phyloP scores from a whole-genome alignment of 2,888 invertebrate species.

The Chydorus sphaericus region DNA sequence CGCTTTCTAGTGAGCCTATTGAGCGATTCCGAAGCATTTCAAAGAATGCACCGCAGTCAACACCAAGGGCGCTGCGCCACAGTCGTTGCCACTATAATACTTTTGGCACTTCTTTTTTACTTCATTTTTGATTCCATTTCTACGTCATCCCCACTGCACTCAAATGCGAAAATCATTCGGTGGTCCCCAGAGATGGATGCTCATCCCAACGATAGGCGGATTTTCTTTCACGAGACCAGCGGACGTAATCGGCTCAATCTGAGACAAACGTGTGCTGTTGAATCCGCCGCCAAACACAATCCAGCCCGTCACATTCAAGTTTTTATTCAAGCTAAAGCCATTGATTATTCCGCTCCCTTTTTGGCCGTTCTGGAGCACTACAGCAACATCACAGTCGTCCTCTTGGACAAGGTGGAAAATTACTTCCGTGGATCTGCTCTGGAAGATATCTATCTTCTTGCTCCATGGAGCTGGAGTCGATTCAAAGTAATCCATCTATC shows the following conservation, averaged over 20 bases:
- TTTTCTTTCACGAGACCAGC: background rate
- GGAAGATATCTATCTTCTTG: background rate
- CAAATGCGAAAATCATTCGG: no score
- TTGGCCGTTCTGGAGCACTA: background rate
- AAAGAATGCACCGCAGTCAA: no score
- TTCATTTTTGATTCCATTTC: no score
- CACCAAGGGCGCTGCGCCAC: no score
- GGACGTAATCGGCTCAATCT: background rate
- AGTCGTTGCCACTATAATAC: no score
- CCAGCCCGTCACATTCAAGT: background rate
- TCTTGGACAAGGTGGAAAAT: background rate
- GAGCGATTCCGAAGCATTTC: no score
- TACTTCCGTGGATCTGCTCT: background rate
- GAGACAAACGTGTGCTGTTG: background rate
- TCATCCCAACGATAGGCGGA: background rate
- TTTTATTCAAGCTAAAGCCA: background rate
- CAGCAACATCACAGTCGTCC: background rate
- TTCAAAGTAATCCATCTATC: background rate
- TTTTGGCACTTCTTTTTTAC: no score
- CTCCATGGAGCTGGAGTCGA: background rate
- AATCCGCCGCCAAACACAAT: constrained; percentile 1
- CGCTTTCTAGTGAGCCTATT: no score
- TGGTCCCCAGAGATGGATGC: no score
- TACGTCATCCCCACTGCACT: no score
- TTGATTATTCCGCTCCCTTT: background rate